Conservation (phyloP, 92 coral and sea anemone species). For the Phenganax subtilis region DNA sequence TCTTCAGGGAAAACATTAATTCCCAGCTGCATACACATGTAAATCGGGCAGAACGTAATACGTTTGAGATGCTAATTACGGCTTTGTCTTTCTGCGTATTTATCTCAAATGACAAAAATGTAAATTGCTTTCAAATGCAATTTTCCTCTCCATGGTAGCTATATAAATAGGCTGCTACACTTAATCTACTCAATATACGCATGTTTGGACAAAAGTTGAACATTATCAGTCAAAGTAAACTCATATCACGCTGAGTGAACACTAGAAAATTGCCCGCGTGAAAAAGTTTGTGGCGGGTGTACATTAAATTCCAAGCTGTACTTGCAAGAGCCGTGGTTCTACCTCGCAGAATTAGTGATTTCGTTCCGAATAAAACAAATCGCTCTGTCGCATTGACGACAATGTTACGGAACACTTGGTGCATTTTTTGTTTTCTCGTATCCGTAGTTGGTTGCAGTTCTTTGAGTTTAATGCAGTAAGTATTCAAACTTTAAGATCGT, state of each 20-base stretch:
- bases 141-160: neutral
- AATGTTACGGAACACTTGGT: neutral
- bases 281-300: neutral
- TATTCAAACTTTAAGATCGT: neutral
- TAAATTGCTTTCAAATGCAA: neutral
- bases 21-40: neutral
- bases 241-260: neutral
- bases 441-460: neutral
- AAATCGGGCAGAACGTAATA: slow-evolving; percentile 14
- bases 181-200: neutral
- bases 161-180: neutral
- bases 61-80: slow-evolving; percentile 9
- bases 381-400: neutral
- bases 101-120: slow-evolving; percentile 16
- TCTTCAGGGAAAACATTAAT: neutral
- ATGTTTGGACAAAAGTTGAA: neutral
- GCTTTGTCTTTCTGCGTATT: neutral
- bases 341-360: neutral
- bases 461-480: slow-evolving; percentile 1
- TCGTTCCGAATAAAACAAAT: neutral
- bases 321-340: neutral
- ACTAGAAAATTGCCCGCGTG: neutral
- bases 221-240: neutral
- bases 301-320: neutral
- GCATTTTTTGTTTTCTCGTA: neutral